Conservation (phyloP, 2,797 vertebrate species). For the Malacoctenus gilli region DNA sequence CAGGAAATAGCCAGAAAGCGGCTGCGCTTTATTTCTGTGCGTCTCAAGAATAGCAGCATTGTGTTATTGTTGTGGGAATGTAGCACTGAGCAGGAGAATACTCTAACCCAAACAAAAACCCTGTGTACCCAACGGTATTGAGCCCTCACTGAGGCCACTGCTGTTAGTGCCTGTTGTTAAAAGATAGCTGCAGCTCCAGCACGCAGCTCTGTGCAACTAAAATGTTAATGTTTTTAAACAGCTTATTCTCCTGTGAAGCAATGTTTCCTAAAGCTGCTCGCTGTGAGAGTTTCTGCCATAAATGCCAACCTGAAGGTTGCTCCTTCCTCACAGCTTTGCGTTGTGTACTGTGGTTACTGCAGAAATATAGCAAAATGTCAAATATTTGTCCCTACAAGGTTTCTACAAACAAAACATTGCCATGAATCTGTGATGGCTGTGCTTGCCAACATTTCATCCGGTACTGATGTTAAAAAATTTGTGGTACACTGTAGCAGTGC, state of each 20-base stretch:
- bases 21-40: constrained; percentile 65
- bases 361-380: background rate
- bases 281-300: background rate
- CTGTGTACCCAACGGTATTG: constrained; percentile 10
- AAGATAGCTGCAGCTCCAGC: background rate
- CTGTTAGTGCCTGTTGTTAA: constrained; percentile 1
- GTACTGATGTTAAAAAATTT: too few species aligned
- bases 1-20: constrained; percentile 73
- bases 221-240: background rate
- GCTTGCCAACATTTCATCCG: background rate
- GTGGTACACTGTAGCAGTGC: too few species aligned
- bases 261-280: background rate
- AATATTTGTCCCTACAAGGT: too few species aligned
- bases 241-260: background rate
- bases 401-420: background rate
- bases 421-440: constrained; percentile 2
- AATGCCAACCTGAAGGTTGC: constrained; percentile 17
- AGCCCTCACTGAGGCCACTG: constrained; percentile 9
- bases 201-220: background rate
- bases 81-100: constrained; percentile 44
- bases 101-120: constrained; percentile 53
- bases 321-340: background rate
- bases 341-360: background rate
- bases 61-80: constrained; percentile 79
- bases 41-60: constrained; percentile 80